Evolutionary conservation across 2,888 invertebrate genomes (phyloP), one percentile per base, ranked within the genome.

Genomic region (Clistopyga incitator): DNA sequence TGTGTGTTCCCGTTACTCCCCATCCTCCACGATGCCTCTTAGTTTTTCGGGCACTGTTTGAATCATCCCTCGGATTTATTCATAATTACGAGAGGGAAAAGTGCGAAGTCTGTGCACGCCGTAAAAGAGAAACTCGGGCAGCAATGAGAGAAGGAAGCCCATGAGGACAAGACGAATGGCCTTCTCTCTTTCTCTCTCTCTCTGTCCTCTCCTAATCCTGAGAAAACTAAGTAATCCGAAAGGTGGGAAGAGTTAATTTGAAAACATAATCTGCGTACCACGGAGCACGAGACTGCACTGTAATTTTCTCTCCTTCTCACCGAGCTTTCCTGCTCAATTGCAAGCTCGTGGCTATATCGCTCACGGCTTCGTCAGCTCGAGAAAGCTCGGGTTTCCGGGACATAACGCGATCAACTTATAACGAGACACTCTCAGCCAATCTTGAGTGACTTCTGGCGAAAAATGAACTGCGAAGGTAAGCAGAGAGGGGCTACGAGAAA

Each of bases 181-280:
- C 78, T 54, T 65, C n/a, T 70, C 47, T 68, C 61, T 42, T 45
- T 64, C 76, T 70, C 76, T 65, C n/a, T 70, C 47, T 68, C 61
- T 42, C 52, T 64, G 72, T 70, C 76, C 18, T 54, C 54, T 56
- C 70, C 59, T 82, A 82, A 81, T 78, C 47, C 56, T 29, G 45
- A 64, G 80, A 25, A 81, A 78, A 18, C 74, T 34, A 18, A 72
- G 72, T 61, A n/a, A 61, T 42, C 38, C 34, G 67, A 45, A 81
- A 70, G 42, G 78, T 75, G 70, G 70, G 70, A 45, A 71, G 78
- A 75, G 74, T 81, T 84, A 81, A 84, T 84, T 78, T 75, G 47
- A 81, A 81, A 84, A 82, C 79, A 81, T 84, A 84, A 84, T 82
- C 81, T 76, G 81, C 78, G 79, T 54, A 65, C 18, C 38, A 59